Conservation (phyloP, 2,113 vertebrate genomes). For the Pangasianodon gigas region DNA sequence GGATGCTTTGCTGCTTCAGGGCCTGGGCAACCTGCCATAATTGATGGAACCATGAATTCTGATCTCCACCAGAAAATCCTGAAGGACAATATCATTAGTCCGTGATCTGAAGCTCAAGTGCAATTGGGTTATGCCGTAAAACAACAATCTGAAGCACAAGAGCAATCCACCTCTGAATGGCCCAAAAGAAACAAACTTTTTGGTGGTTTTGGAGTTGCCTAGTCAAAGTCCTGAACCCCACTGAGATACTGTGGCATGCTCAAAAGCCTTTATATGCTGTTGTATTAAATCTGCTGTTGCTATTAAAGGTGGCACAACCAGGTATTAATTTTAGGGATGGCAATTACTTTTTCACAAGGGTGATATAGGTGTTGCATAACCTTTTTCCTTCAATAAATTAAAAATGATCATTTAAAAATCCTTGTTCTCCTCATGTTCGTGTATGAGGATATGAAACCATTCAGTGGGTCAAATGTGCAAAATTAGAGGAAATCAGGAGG, state of each 20-base stretch:
- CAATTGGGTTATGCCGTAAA: neutral
- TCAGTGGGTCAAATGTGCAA: neutral
- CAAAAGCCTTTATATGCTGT: neutral
- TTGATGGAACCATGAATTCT: neutral
- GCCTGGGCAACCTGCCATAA: neutral
- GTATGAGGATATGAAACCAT: neutral
- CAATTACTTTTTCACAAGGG: no score
- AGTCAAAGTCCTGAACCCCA: neutral
- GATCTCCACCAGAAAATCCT: neutral
- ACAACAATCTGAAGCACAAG: neutral
- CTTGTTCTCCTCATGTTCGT: neutral
- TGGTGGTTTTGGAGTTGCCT: neutral
- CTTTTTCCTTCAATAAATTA: neutral
- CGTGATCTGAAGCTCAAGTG: no score
- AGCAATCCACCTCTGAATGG: no score
- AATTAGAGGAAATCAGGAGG: neutral
- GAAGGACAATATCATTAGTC: neutral
- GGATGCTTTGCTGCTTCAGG: neutral
- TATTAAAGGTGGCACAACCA: neutral
- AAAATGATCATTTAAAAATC: no score
- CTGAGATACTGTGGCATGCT: neutral
- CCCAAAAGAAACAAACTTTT: no score
- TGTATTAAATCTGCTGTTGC: neutral
- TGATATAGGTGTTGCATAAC: no score
- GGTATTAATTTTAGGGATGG: neutral